Percentiles rank a stretch among this genome's conserved stretches.
These are phyloP conservation scores for Clinocottus analis DNA, from an alignment of 2,113 vertebrate genomes.

Conservation along the genomic window DNA sequence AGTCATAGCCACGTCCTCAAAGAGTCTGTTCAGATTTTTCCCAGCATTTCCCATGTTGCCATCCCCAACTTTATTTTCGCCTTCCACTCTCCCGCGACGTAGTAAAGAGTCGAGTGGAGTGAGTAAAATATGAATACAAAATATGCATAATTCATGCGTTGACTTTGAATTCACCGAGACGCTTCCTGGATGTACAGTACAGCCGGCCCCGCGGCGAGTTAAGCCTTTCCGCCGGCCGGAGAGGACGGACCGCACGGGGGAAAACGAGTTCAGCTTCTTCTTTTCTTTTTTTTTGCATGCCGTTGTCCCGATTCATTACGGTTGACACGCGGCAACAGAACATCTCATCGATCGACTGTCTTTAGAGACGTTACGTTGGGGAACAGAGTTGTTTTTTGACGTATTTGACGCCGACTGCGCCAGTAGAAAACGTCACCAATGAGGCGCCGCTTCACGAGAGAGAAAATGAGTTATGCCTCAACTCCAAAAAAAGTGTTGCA, in stretches of 20 bases:
- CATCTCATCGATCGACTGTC: no score
- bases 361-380: no score
- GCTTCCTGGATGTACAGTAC: slow-evolving; percentile 5
- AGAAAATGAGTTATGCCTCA: no score
- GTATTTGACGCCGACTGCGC: neutral
- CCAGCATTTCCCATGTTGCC: neutral
- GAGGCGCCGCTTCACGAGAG: no score
- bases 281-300: neutral
- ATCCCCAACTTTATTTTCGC: neutral
- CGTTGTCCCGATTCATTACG: neutral
- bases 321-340: neutral
- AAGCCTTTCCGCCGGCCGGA: neutral
- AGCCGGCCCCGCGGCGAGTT: neutral
- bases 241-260: neutral
- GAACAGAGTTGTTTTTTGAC: neutral
- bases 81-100: neutral
- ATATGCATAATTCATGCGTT: slow-evolving; percentile 20
- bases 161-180: neutral
- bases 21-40: no score
- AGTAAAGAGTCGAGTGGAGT: neutral
- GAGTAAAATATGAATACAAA: slow-evolving; percentile 19
- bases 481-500: no score
- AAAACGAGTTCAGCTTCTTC: neutral
- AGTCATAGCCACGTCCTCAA: no score
- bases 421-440: neutral